Base-by-base conservation (phyloP, 2,797 vertebrate species). In the Octomys mimax region DNA sequence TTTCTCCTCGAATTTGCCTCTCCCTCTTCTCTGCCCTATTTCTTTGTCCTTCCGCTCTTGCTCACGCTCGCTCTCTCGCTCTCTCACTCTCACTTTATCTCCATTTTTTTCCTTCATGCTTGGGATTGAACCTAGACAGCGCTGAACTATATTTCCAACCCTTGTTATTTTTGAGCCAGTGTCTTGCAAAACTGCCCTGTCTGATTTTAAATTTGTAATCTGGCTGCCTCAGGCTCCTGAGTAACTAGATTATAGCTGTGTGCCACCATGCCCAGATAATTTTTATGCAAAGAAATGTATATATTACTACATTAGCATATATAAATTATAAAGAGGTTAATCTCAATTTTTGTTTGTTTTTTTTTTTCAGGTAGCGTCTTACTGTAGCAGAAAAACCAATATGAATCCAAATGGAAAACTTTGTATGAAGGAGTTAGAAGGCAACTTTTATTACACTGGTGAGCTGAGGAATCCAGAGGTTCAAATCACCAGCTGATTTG, bases 291-390 rank as follows among this genome's bases (percentile, higher is more conserved):
- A n/a, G 57, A 78, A 18, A 70, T 68, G 61, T 52, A 61, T 7
- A 42, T 84, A 52, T 54, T 88, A 70, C 33, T 77, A 16, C 18
- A 49, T 7, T 21, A 64, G 54, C 9, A 64, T 71, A 39, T 36
- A 11, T 75, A 57, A 73, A 57, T 24, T 59, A 61, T 59, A 68
- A 87, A 92, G 18, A 92, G 46, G 59, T 70, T 9, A 92, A 91
- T 16, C 12, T 33, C 42, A 5, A 24, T 92, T 75, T 87, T 57
- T 57, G 13, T 61, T 61, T 24, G 22, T 62, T 62, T 62, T 9
- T 62, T 62, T 62, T 9, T 64, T 64, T 64, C 26, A 64, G 11
- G 8, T 28, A 64, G 10, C 10, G 12, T 64, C 28, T 31, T 31
- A 64, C 62, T 24, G 6, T 61, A 24, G 59, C 59, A 61, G 59